Evolutionary conservation across 2,888 invertebrate species (phyloP).

Genomic region (Malthinus seriepunctatus): DNA sequence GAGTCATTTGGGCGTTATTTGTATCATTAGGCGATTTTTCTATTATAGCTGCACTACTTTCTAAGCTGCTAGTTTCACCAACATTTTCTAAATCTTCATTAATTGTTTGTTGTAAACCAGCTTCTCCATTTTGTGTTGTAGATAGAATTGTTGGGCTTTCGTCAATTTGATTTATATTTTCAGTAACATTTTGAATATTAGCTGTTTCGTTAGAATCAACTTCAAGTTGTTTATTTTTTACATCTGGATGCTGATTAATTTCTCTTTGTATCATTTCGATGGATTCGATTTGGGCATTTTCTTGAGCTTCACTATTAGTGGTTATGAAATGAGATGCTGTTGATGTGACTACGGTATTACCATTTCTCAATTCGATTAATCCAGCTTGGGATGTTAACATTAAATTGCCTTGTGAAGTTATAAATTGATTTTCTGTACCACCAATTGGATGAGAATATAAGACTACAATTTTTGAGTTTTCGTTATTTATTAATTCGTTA

Average conservation of each 20-base stretch:
- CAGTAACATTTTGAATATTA: not conserved
- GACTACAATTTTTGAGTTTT: conserved; percentile 66
- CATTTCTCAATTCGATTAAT: conserved; percentile 48
- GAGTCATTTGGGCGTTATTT: not conserved
- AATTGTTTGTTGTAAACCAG: not conserved
- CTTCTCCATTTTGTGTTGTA: too few species aligned
- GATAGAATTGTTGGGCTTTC: not conserved
- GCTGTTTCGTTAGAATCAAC: not conserved
- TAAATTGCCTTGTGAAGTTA: conserved; percentile 53
- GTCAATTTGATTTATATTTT: not conserved
- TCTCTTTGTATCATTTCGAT: conserved; percentile 55
- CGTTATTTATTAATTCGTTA: conserved; percentile 54
- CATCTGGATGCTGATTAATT: conserved; percentile 43
- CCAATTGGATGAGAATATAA: conserved; percentile 65
- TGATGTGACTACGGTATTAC: conserved; percentile 39
- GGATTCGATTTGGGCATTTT: conserved; percentile 47
- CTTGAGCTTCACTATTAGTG: conserved; percentile 31
- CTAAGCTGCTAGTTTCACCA: not conserved
- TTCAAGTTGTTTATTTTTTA: conserved; percentile 9
- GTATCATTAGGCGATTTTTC: not conserved
- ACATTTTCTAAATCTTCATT: not conserved
- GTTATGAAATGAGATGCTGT: conserved; percentile 37
- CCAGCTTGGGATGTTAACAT: conserved; percentile 54
- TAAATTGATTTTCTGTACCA: conserved; percentile 61
- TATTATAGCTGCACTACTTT: not conserved